Conservation (phyloP, 2,888 invertebrate species). For the Hydraecia micacea region DNA sequence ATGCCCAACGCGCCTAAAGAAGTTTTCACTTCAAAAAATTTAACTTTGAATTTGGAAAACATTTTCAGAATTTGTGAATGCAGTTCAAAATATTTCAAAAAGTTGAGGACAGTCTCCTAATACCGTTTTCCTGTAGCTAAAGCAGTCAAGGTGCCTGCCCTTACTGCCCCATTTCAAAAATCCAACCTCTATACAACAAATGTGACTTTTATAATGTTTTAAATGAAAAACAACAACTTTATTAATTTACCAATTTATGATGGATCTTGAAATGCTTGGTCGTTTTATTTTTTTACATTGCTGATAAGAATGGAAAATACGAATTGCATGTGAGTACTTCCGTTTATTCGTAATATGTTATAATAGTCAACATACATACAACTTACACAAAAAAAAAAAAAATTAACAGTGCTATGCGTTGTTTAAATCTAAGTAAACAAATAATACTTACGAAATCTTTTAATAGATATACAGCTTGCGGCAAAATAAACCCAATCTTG, state of each 20-base stretch:
- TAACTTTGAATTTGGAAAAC: too few species aligned
- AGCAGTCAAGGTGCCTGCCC: too few species aligned
- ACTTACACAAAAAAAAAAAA: neutral
- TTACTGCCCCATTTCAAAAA: too few species aligned
- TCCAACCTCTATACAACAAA: neutral
- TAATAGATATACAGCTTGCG: conserved; percentile 4
- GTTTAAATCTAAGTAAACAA: neutral
- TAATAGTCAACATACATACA: neutral
- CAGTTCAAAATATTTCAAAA: too few species aligned
- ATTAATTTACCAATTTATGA: neutral
- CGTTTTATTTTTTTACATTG: neutral
- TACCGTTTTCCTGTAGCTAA: too few species aligned
- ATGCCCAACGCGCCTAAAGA: too few species aligned
- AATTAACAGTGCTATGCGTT: neutral
- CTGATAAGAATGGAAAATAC: neutral
- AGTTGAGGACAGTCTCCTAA: too few species aligned
- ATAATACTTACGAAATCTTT: neutral
- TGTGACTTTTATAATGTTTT: neutral
- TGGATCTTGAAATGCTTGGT: neutral
- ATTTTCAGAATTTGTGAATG: too few species aligned
- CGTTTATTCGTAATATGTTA: neutral
- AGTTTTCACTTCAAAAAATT: too few species aligned
- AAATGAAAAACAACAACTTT: neutral
- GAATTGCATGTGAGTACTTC: neutral
- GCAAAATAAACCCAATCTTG: neutral